A percentile compares a stretch with the other conserved stretches of the same genome.
These are phyloP conservation scores for Rotaria macrura DNA, from an alignment of 2,888 invertebrate species.

Conservation along the genomic window DNA sequence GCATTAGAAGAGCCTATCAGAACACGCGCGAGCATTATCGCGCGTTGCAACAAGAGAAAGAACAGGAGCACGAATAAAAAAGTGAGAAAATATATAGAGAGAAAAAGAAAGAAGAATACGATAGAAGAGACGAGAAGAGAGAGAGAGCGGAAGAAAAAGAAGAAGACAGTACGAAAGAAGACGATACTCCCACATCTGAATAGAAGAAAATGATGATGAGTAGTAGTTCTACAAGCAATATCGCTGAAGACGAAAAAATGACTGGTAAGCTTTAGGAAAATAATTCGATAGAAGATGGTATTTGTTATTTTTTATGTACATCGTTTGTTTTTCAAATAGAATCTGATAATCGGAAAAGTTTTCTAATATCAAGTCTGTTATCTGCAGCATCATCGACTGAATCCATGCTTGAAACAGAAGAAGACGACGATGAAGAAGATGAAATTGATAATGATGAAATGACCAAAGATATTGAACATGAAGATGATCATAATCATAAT, in stretches of 20 bases:
- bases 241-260: neutral
- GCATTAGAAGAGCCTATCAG: neutral
- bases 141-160: neutral
- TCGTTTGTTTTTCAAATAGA: neutral
- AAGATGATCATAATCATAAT: neutral
- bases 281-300: neutral
- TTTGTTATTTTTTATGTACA: neutral
- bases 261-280: neutral
- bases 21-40: neutral
- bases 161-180: neutral
- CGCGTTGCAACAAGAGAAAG: neutral
- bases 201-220: slow-evolving; percentile 8
- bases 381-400: neutral
- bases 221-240: neutral
- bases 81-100: neutral
- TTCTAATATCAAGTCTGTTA: neutral
- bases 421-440: neutral
- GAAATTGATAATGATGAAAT: neutral
- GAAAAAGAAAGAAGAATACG: neutral
- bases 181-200: slow-evolving; percentile 8
- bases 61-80: neutral
- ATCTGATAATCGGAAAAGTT: neutral
- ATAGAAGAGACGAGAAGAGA: neutral
- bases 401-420: neutral
- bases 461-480: neutral